Conservation (phyloP, 92 coral and sea anemone genomes). For the Diadumene lineata region DNA sequence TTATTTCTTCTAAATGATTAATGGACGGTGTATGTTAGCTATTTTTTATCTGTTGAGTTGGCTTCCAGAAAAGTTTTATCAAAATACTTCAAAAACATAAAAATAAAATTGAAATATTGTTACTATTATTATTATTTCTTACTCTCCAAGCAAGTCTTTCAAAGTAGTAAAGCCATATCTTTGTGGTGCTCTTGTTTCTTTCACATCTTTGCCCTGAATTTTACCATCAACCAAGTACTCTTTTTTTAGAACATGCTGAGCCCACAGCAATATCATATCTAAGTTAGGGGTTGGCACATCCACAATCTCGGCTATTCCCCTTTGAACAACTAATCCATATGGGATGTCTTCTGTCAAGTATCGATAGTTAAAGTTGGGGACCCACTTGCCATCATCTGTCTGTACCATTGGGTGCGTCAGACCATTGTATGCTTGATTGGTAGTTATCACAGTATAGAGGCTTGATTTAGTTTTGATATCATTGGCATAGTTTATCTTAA, state of each 20-base stretch:
- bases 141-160: slow-evolving; percentile 2
- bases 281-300: slow-evolving; percentile 45
- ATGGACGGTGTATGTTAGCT: no score
- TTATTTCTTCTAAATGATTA: no score
- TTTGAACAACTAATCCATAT: slow-evolving; percentile 29
- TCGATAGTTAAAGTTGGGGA: slow-evolving; percentile 43
- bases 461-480: slow-evolving; percentile 22
- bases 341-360: slow-evolving; percentile 55
- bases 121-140: no score
- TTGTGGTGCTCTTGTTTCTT: no score
- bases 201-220: slow-evolving; percentile 41
- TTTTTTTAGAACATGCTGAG: slow-evolving; percentile 34
- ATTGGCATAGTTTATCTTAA: slow-evolving; percentile 10
- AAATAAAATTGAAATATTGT: no score
- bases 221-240: slow-evolving; percentile 38
- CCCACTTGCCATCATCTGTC: no score
- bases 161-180: slow-evolving; percentile 41
- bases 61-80: no score
- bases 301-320: slow-evolving; percentile 42
- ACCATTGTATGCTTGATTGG: slow-evolving; percentile 40
- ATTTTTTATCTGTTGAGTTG: no score
- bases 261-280: slow-evolving; percentile 35
- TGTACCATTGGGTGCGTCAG: no score
- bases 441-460: slow-evolving; percentile 21
- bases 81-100: no score